phyloP scores from a whole-genome alignment of 2,797 vertebrate species.

The Crax fasciolata region DNA sequence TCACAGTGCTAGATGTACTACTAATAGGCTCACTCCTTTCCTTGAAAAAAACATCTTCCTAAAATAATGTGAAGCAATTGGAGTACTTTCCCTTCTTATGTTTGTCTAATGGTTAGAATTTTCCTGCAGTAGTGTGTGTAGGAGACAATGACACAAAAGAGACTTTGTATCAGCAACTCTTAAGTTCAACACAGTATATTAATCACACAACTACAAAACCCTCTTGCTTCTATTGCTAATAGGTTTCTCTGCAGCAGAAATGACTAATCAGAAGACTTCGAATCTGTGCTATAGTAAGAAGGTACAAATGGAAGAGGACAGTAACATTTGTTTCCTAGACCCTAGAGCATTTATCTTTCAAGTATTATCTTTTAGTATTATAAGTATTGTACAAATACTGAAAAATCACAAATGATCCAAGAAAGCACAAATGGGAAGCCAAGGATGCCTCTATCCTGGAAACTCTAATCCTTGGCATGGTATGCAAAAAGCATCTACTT shows the following conservation, averaged over 20 bases:
- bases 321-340: background rate
- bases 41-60: background rate
- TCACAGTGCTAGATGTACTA: background rate
- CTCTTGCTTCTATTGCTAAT: accelerated
- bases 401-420: background rate
- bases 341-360: background rate
- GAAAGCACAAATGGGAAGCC: background rate
- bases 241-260: background rate
- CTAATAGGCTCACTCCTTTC: background rate
- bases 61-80: background rate
- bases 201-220: background rate
- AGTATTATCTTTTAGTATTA: no score
- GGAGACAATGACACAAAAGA: background rate
- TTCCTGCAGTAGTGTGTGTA: background rate
- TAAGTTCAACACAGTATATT: background rate
- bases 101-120: background rate
- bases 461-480: background rate
- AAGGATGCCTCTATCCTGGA: background rate
- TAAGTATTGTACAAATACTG: background rate
- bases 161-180: background rate
- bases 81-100: background rate
- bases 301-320: background rate
- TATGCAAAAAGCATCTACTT: background rate
- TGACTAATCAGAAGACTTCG: background rate
- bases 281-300: background rate